Base-by-base conservation (phyloP, 2,113 vertebrate genomes). In the Acanthisitta chloris region DNA sequence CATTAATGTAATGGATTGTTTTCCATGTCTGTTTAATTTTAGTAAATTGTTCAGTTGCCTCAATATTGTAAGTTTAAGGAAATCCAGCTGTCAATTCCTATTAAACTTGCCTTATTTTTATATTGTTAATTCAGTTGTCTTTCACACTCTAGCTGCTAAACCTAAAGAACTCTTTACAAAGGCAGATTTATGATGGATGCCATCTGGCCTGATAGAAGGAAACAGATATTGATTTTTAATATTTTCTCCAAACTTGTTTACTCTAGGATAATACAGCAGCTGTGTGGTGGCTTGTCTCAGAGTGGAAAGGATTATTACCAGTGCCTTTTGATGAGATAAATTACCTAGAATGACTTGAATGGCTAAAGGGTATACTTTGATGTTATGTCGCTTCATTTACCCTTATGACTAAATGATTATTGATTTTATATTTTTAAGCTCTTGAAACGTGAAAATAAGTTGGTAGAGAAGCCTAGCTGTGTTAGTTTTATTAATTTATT, bases 351-450 rank as follows among this genome's bases (percentile, higher is more conserved):
- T 97, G 97, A 98, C 98, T 98, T 98, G 97, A 99, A 98, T 99
- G 97, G 98, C 98, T 98, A 98, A 98, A 98, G 98, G 98, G 98
- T 98, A 98, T 95, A 98, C 98, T 98, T 98, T 98, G 98, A 99
- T 99, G 98, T 98, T 98, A 98, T 98, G 98, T 98, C 95, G 97
- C 98, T 99, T 99, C 98, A 98, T 99, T 99, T 99, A 98, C 98
- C 98, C 98, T 99, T 98, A 98, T 98, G 98, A 99, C 98, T 99
- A 99, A 99, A 99, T 99, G 98, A 99, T 98, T 99, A 99, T 99
- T 99, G 98, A 99, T 99, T 99, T 99, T 98, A 98, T 98, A 99
- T 99, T 98, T 98, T 98, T 98, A 98, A 98, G 95, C 98, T 98
- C 98, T 98, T 98, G 98, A 98, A 98, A 98, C 95, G 98, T 98